A percentile compares a stretch with the other conserved stretches of the same genome.
phyloP scores from a whole-genome alignment of 2,113 vertebrate genomes.

The Mesoclemmys tuberculata region DNA sequence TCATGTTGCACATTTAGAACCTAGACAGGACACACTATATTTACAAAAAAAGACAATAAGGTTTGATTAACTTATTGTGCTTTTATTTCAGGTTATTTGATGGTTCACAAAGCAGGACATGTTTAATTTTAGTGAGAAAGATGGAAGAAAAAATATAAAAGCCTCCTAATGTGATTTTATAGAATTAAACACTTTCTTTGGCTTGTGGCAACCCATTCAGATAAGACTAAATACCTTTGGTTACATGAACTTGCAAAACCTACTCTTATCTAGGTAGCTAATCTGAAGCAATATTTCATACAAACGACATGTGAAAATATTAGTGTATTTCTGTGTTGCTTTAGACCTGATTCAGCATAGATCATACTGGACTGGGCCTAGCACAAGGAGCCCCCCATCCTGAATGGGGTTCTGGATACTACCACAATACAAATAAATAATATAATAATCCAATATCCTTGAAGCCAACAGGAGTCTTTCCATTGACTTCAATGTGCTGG shows the following conservation, averaged over 20 bases:
- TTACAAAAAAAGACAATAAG: conserved; percentile 4
- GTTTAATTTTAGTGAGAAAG: neutral
- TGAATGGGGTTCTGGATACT: neutral
- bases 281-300: fast-evolving
- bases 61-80: neutral
- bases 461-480: neutral
- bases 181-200: neutral
- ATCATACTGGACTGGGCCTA: neutral
- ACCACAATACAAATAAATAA: neutral
- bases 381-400: neutral
- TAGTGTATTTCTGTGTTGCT: neutral
- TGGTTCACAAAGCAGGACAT: neutral
- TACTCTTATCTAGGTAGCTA: neutral
- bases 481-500: neutral
- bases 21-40: conserved; percentile 8
- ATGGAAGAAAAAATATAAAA: neutral
- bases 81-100: neutral
- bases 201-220: neutral
- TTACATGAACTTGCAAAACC: neutral
- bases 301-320: neutral
- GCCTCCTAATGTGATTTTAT: neutral
- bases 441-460: neutral
- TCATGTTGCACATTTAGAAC: conserved; percentile 41
- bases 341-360: neutral
- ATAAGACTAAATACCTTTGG: neutral